Evolutionary conservation across 2,113 vertebrate species (phyloP).

Genomic region (Rafetus swinhoei): DNA sequence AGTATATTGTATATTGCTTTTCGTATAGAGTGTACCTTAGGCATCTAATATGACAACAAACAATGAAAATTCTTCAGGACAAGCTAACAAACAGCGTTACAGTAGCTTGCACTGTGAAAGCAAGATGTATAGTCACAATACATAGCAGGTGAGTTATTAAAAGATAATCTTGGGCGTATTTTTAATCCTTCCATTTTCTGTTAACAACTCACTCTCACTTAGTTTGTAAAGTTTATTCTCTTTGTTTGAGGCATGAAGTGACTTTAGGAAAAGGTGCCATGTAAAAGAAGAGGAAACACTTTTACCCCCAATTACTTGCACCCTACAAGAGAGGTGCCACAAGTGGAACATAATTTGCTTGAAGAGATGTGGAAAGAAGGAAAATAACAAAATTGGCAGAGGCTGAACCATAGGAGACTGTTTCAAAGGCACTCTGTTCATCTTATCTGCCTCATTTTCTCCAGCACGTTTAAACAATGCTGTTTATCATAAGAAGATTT

Average conservation of each 20-base stretch:
- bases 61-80: constrained; percentile 46
- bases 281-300: background rate
- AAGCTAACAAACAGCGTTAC: constrained; percentile 30
- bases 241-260: constrained; percentile 38
- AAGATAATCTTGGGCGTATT: background rate
- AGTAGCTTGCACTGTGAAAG: constrained; percentile 36
- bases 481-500: constrained; percentile 10
- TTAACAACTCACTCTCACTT: constrained; percentile 16
- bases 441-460: constrained; percentile 2
- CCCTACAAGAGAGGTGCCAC: background rate
- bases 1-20: constrained; percentile 76
- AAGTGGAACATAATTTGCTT: background rate
- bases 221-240: constrained; percentile 56
- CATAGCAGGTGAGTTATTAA: background rate
- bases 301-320: background rate
- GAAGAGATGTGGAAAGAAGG: constrained; percentile 8
- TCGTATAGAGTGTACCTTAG: constrained; percentile 52
- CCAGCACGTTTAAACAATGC: background rate
- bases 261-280: background rate
- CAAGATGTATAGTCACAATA: constrained; percentile 11
- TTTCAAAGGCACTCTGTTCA: background rate
- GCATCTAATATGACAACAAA: constrained; percentile 56
- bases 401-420: background rate
- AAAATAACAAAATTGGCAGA: background rate
- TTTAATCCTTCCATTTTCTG: constrained; percentile 2